These are phyloP conservation scores for Steinernema feltiae DNA, from an alignment of 1,140 invertebrate species.

Conservation along the genomic window DNA sequence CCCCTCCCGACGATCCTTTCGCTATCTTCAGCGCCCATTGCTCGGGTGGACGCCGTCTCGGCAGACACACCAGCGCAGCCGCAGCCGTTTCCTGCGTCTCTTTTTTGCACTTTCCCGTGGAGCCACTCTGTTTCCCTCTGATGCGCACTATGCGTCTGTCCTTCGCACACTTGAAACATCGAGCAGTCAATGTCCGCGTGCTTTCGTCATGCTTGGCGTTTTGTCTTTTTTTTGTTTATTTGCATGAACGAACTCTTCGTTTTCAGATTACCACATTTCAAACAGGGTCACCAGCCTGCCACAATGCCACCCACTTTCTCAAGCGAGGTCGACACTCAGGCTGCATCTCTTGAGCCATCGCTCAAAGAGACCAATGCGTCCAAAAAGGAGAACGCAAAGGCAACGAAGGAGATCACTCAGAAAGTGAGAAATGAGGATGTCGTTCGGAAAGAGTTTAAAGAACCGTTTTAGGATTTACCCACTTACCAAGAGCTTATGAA, in stretches of 20 bases:
- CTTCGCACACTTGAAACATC: neutral
- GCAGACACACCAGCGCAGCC: neutral
- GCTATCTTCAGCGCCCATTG: neutral
- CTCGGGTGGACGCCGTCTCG: neutral
- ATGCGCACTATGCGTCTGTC: neutral
- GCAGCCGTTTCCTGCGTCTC: neutral
- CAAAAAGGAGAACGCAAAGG: neutral
- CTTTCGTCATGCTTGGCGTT: neutral
- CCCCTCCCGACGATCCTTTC: neutral
- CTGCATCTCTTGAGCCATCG: neutral
- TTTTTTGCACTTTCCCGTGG: neutral
- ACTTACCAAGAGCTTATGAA: slow-evolving; percentile 23
- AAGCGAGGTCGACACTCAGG: neutral
- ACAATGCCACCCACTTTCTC: slow-evolving; percentile 1
- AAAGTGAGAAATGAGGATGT: neutral
- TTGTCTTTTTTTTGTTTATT: neutral
- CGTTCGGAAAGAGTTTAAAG: neutral
- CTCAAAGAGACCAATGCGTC: neutral
- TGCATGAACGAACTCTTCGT: neutral
- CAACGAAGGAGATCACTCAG: neutral
- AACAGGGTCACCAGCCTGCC: neutral
- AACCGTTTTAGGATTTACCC: slow-evolving; percentile 17
- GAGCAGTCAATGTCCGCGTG: neutral
- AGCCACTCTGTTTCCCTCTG: neutral
- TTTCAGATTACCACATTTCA: slow-evolving; percentile 9